A percentile compares a stretch with the other conserved stretches of the same genome.
These are phyloP conservation scores for Thymallus thymallus DNA, from an alignment of 2,113 vertebrate genomes.

Conservation along the genomic window DNA sequence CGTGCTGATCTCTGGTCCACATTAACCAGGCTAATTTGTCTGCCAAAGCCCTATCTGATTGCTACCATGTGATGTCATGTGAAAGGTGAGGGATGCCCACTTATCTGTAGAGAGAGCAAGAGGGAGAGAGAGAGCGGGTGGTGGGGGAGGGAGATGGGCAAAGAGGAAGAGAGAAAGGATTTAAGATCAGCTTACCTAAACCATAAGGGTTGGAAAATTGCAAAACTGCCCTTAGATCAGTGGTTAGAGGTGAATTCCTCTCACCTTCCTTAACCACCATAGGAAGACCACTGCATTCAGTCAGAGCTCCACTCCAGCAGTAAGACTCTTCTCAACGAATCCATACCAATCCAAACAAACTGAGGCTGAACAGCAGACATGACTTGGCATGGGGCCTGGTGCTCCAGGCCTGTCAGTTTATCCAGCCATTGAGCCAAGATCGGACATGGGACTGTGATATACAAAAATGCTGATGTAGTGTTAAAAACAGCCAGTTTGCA, in stretches of 20 bases:
- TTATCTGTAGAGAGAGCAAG: slow-evolving; percentile 57
- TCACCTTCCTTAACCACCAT: not conserved
- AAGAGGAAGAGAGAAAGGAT: slow-evolving; percentile 4
- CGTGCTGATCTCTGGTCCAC: slow-evolving; percentile 66
- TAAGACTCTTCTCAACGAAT: slow-evolving; percentile 6
- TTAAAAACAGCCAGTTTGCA: slow-evolving; percentile 23
- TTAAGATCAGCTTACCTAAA: not conserved
- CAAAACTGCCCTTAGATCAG: not conserved
- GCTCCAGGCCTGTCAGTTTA: slow-evolving; percentile 30
- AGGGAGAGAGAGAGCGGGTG: not conserved
- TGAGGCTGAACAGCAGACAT: slow-evolving; percentile 6
- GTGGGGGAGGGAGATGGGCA: slow-evolving; percentile 23
- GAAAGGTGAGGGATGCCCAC: slow-evolving; percentile 71
- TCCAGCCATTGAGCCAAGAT: slow-evolving; percentile 25
- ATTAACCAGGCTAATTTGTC: slow-evolving; percentile 76
- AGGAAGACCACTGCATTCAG: not conserved
- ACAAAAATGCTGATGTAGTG: slow-evolving; percentile 40
- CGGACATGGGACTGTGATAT: slow-evolving; percentile 34
- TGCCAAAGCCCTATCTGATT: slow-evolving; percentile 72
- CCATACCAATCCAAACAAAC: slow-evolving; percentile 10
- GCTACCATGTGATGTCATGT: slow-evolving; percentile 70
- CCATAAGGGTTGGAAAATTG: not conserved
- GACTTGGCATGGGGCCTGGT: slow-evolving; percentile 22
- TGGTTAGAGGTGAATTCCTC: too few species aligned
- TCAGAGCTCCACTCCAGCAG: not conserved